Evolutionary conservation across 2,888 invertebrate species (phyloP), one percentile per base, ranked within the genome.

Genomic region (Syrista parreyssii): DNA sequence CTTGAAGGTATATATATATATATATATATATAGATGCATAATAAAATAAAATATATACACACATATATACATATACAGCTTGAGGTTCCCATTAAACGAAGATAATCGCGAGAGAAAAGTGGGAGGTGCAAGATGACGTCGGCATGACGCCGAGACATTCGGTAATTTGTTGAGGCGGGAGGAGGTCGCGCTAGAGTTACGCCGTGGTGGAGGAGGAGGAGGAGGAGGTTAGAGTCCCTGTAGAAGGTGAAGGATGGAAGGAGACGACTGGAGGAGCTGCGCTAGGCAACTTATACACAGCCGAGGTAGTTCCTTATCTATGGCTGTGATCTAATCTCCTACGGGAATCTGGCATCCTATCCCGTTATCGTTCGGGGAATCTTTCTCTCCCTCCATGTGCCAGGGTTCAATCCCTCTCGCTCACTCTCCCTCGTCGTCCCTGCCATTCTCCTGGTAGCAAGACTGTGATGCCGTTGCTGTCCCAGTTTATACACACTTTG

Each of bases 311-410:
- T 68, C 80, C 83, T 84, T 89, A 89, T 89, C 90, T 80, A 80
- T 84, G 82, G 78, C 86, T 85, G 86, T 80, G 85, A 91, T 91
- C 91, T 91, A 87, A 90, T 90, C 90, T 87, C 82, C 81, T 84
- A 84, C 86, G 84, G 87, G 84, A 88, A 91, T 91, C 91, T 90
- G 86, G 89, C 89, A 89, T 91, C 90, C 91, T 90, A 90, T 90
- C 85, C 89, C 80, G 81, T 78, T 89, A 91, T 91, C 91, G 83
- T 79, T 80, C 83, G 79, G 84, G 84, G 86, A 87, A 90, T 91
- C 89, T 87, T 79, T 74, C 83, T 80, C 75, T 84, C 79, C 78
- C 82, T 55, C 55, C 55, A 9, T 55, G 23, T 55, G 55, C 55
- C 55, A 9, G 74, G 11, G 36, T 30, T 74, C 74, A 30, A 30